Conservation (phyloP, 2,888 invertebrate species). For the Lapara coniferarum region DNA sequence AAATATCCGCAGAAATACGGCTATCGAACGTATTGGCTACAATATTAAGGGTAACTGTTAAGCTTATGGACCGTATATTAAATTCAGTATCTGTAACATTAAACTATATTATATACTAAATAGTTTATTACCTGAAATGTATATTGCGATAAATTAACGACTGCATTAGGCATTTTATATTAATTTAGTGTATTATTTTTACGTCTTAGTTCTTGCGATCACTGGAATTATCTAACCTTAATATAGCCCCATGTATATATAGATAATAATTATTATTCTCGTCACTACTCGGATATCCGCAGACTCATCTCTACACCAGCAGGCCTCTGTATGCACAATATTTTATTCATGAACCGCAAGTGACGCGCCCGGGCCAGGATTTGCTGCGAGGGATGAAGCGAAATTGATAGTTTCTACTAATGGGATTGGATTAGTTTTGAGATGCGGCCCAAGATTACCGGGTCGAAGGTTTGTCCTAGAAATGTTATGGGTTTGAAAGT, state of each 20-base stretch:
- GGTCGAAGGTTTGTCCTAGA: constrained; percentile 1
- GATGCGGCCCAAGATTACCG: constrained; percentile 5
- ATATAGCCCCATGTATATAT: not conserved
- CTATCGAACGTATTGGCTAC: too few species aligned
- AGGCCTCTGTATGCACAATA: constrained; percentile 6
- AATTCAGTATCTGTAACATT: too few species aligned
- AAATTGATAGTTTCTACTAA: constrained; percentile 22
- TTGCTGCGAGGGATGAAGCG: constrained; percentile 1
- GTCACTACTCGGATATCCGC: not conserved
- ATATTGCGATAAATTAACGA: too few species aligned
- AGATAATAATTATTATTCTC: not conserved
- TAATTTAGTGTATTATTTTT: too few species aligned
- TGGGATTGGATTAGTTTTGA: constrained; percentile 17
- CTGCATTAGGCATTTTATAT: too few species aligned
- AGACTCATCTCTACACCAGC: not conserved
- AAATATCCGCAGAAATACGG: not conserved
- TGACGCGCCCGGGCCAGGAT: constrained; percentile 10
- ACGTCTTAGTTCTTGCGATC: too few species aligned
- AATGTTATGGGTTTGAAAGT: not conserved
- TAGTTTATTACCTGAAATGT: too few species aligned
- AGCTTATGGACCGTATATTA: too few species aligned
- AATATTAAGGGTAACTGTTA: too few species aligned
- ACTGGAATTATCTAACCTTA: not conserved
- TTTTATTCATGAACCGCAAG: constrained; percentile 27
- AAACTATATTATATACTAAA: too few species aligned